Conservation (phyloP, 2,113 vertebrate genomes). For the Trinectes maculatus region DNA sequence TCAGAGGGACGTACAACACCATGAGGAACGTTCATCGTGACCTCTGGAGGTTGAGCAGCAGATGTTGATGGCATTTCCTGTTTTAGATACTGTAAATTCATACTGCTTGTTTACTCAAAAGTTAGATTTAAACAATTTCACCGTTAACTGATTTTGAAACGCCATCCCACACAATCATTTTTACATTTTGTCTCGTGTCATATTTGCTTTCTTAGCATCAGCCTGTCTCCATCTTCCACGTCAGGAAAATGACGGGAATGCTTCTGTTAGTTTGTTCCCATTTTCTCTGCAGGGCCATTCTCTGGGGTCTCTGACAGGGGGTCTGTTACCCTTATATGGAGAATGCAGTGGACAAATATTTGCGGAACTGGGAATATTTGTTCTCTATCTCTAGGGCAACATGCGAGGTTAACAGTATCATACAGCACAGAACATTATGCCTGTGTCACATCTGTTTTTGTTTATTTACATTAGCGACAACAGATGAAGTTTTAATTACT, state of each 20-base stretch:
- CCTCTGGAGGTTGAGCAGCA: conserved; percentile 30
- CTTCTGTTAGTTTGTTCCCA: conserved; percentile 10
- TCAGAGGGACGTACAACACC: conserved; percentile 20
- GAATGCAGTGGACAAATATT: conserved; percentile 61
- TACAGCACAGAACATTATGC: conserved; percentile 29
- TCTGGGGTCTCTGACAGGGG: conserved; percentile 47
- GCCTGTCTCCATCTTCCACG: conserved; percentile 27
- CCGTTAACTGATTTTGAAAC: conserved; percentile 62
- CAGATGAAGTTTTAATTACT: conserved; percentile 53
- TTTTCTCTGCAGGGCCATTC: conserved; percentile 14
- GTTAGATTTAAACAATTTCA: conserved; percentile 48
- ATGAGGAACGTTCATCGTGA: conserved; percentile 28
- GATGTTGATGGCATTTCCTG: conserved; percentile 76
- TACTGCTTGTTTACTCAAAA: conserved; percentile 71
- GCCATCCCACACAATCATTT: conserved; percentile 12
- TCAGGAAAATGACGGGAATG: conserved; percentile 11
- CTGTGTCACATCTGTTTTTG: conserved; percentile 51
- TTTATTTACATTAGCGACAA: conserved; percentile 54
- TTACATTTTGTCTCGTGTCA: background rate
- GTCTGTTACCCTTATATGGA: conserved; percentile 59
- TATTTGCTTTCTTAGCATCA: conserved; percentile 27
- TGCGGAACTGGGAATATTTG: conserved; percentile 48
- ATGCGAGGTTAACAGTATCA: conserved; percentile 52
- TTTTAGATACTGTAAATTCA: conserved; percentile 61
- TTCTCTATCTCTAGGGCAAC: conserved; percentile 47